Evolutionary conservation across 2,888 invertebrate species (phyloP), one percentile per base, ranked within the genome.

Genomic region (Steromphala cineraria): DNA sequence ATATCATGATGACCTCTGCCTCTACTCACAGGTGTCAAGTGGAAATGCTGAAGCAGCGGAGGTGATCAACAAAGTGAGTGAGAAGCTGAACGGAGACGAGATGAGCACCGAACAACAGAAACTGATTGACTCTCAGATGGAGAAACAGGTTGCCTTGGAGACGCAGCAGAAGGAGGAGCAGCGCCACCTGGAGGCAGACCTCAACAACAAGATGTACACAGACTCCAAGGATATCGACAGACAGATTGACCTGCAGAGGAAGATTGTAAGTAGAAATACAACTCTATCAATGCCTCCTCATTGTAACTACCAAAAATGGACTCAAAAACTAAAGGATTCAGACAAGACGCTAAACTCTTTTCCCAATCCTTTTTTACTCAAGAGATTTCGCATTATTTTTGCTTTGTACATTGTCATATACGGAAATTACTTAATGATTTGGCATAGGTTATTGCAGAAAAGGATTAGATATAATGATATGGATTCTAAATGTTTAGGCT

Each of bases 41-140:
- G 90, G 89, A 15, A 91, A 92, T 81, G 82, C 82, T 4, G 91
- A 91, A 53, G 83, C 90, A 8, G 92, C 90, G 0, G 87, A 90
- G 15, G 86, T 92, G n/a, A 89, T 92, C 62, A 84, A 86, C 81
- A 85, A 87, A 40, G 90, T 92, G 75, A 89, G 88, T 62, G 86
- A 86, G 36, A 86, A 90, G 83, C 83, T 91, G 13, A 88, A 90
- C 75, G 82, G 84, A 5, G 88, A 89, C 13, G 79, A 85, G 56
- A 79, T 88, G 67, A 84, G 86, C 0, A 67, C 82, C 0, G 89
- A 90, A 62, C 89, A 90, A 79, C 84, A 88, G 67, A 81, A 86
- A 31, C 85, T 92, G 31, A 81, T 89, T 0, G 87, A 90, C 21
- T 81, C 87, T 3, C 92, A 92, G 84, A 83, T 86, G n/a, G 56